These are phyloP conservation scores for Euclidia mi DNA, from an alignment of 2,888 invertebrate genomes.

Conservation along the genomic window DNA sequence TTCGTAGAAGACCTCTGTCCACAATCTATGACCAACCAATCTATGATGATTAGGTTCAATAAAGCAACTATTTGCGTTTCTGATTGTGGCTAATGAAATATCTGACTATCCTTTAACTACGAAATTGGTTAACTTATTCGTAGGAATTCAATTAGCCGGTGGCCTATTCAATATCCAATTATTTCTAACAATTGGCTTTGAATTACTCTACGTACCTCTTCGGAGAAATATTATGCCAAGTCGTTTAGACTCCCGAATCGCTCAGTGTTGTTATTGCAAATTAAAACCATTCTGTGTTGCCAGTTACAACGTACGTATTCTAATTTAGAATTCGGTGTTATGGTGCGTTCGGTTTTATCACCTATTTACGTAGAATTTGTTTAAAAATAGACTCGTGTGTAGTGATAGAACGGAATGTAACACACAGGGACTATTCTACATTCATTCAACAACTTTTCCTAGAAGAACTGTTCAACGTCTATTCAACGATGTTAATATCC, in stretches of 20 bases:
- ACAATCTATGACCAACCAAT: background rate
- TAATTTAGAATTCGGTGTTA: background rate
- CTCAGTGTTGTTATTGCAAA: constrained; percentile 4
- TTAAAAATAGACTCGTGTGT: too few species aligned
- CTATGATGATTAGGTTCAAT: too few species aligned
- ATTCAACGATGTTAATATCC: too few species aligned
- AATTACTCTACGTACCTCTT: background rate
- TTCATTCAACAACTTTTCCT: too few species aligned
- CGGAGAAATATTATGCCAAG: background rate
- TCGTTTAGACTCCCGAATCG: background rate
- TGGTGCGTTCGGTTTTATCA: constrained; percentile 1
- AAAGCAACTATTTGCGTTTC: background rate
- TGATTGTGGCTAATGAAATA: constrained; percentile 1
- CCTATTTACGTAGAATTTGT: background rate
- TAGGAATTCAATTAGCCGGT: constrained; percentile 3
- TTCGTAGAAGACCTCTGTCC: background rate
- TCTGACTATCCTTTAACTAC: constrained; percentile 1
- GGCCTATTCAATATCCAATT: constrained; percentile 5
- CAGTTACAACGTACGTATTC: constrained; percentile 1
- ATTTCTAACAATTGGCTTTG: background rate
- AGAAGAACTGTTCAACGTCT: too few species aligned
- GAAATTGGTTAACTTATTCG: constrained; percentile 14
- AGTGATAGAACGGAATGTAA: too few species aligned
- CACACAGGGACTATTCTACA: too few species aligned
- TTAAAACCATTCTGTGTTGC: constrained; percentile 2